These are phyloP conservation scores for Anas bernieri DNA, from an alignment of 2,797 vertebrate genomes.

Conservation along the genomic window DNA sequence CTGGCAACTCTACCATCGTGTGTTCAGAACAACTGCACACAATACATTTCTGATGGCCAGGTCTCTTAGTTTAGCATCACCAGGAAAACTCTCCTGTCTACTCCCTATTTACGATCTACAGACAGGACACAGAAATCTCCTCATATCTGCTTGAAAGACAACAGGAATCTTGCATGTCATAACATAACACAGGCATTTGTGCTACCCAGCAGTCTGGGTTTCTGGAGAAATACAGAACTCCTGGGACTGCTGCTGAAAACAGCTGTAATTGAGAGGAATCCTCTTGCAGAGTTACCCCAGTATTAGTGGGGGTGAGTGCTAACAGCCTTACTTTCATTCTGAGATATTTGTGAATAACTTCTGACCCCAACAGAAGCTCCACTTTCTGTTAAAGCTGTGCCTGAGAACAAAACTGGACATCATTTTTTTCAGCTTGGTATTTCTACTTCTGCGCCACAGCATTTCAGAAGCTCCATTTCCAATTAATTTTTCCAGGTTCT, in stretches of 20 bases:
- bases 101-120: not conserved
- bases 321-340: not conserved
- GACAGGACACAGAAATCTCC: not conserved
- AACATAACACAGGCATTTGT: not conserved
- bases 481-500: not conserved
- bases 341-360: not conserved
- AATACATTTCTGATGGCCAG: not conserved
- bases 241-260: not conserved
- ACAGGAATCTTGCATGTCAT: not conserved
- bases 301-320: not conserved
- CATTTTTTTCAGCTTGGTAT: not conserved
- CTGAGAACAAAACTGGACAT: not conserved
- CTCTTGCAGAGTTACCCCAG: not conserved
- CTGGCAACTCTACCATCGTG: not conserved
- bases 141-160: not conserved
- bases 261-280: not conserved
- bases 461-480: not conserved
- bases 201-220: not conserved
- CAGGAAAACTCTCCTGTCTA: not conserved
- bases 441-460: not conserved
- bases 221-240: not conserved
- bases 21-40: not conserved
- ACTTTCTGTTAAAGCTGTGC: not conserved
- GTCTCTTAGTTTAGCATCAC: not conserved
- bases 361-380: not conserved